phyloP scores from a whole-genome alignment of 2,888 invertebrate genomes.

The Bruchidius siliquastri region DNA sequence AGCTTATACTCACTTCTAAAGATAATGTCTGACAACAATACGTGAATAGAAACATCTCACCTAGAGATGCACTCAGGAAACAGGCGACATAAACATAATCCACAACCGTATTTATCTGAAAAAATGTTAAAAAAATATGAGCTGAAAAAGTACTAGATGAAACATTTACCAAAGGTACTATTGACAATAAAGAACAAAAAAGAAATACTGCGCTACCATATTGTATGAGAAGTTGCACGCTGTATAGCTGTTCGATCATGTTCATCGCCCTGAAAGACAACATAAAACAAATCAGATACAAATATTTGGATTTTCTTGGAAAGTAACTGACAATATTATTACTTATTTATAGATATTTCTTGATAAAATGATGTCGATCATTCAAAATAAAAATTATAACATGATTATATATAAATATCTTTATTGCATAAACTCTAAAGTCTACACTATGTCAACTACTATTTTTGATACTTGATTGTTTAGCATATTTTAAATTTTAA shows the following conservation, averaged over 20 bases:
- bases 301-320: no score
- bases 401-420: no score
- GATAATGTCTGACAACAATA: slow-evolving; percentile 17
- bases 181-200: slow-evolving; percentile 14
- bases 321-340: no score
- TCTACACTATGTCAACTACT: no score
- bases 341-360: no score
- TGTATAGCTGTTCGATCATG: slow-evolving; percentile 12
- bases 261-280: slow-evolving; percentile 10
- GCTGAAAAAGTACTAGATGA: neutral
- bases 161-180: slow-evolving; percentile 13
- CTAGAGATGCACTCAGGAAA: slow-evolving; percentile 12
- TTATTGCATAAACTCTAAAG: no score
- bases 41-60: slow-evolving; percentile 17
- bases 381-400: no score
- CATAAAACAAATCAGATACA: no score
- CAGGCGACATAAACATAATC: slow-evolving; percentile 11
- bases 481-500: no score
- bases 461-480: no score
- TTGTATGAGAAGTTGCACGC: slow-evolving; percentile 16
- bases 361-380: no score
- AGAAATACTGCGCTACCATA: slow-evolving; percentile 15
- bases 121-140: slow-evolving; percentile 5
- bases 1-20: slow-evolving; percentile 12
- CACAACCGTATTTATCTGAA: slow-evolving; percentile 11